These are phyloP conservation scores for Chrysolina americana DNA, from an alignment of 2,888 invertebrate genomes.

Conservation along the genomic window DNA sequence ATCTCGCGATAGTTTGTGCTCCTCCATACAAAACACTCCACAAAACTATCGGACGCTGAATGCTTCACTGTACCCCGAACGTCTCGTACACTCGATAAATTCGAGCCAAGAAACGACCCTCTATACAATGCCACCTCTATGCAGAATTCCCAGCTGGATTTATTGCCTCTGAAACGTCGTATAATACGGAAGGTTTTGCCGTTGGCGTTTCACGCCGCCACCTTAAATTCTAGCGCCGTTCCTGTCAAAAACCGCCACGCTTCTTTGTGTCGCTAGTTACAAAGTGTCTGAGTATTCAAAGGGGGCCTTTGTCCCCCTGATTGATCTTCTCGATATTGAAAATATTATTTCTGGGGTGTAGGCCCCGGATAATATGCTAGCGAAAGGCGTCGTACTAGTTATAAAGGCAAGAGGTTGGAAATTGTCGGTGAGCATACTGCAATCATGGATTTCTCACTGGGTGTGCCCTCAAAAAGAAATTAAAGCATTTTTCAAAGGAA, in stretches of 20 bases:
- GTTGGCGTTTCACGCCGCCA: constrained; percentile 42
- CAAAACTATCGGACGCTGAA: background rate
- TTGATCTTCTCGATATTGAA: constrained; percentile 44
- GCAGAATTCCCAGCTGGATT: constrained; percentile 45
- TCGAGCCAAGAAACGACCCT: constrained; percentile 37
- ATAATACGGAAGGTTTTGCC: constrained; percentile 43
- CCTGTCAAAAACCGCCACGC: constrained; percentile 44
- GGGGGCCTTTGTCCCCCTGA: constrained; percentile 34
- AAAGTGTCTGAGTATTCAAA: constrained; percentile 29
- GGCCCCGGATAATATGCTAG: constrained; percentile 30
- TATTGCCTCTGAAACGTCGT: constrained; percentile 40
- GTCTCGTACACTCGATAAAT: constrained; percentile 39
- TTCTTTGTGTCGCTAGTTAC: constrained; percentile 29
- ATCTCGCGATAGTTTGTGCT: background rate
- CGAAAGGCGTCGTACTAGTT: background rate
- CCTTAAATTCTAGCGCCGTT: constrained; percentile 44
- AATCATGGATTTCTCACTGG: background rate
- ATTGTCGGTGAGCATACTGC: background rate
- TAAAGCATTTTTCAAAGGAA: too few relatives aligned
- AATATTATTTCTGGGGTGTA: constrained; percentile 32
- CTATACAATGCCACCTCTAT: constrained; percentile 46
- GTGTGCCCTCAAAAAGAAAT: too few relatives aligned
- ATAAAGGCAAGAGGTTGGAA: background rate
- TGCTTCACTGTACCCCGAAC: constrained; percentile 21
- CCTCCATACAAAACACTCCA: background rate